These are phyloP conservation scores for Luidia sarsii DNA, from an alignment of 53 echinoderm and acorn worm genomes.

Conservation along the genomic window DNA sequence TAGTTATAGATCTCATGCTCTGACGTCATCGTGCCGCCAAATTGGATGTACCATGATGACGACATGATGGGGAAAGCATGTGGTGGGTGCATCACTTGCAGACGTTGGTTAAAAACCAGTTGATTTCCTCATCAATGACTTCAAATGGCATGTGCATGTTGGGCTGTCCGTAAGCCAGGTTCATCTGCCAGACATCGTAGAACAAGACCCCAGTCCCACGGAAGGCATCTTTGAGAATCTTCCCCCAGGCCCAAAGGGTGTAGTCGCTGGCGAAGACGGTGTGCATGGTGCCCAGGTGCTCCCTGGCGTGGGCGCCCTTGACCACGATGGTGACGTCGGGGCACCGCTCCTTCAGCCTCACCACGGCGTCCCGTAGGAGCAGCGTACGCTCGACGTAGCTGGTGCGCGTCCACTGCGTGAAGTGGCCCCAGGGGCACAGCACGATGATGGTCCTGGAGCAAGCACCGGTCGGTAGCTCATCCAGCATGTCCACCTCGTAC, in stretches of 20 bases:
- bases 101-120: conserved; percentile 48
- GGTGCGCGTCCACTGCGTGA: conserved; percentile 51
- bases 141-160: conserved; percentile 47
- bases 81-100: too few relatives aligned
- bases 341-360: conserved; percentile 33
- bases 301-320: conserved; percentile 31
- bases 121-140: conserved; percentile 51
- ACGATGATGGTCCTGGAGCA: conserved; percentile 25
- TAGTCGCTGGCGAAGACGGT: conserved; percentile 27
- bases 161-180: conserved; percentile 22
- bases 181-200: conserved; percentile 59
- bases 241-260: conserved; percentile 25
- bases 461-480: not conserved
- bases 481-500: conserved; percentile 26
- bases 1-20: too few relatives aligned
- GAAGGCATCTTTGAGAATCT: conserved; percentile 10
- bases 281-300: not conserved
- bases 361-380: conserved; percentile 17
- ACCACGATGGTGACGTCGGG: conserved; percentile 47
- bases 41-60: conserved; percentile 79
- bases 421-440: conserved; percentile 57
- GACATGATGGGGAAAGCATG: conserved; percentile 73
- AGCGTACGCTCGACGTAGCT: conserved; percentile 43
- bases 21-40: conserved; percentile 61
- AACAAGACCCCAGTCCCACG: conserved; percentile 31